A percentile compares a stretch with the other conserved stretches of the same genome.
These are phyloP conservation scores for Tragelaphus imberbis DNA, from an alignment of 2,113 vertebrate genomes.

Conservation along the genomic window DNA sequence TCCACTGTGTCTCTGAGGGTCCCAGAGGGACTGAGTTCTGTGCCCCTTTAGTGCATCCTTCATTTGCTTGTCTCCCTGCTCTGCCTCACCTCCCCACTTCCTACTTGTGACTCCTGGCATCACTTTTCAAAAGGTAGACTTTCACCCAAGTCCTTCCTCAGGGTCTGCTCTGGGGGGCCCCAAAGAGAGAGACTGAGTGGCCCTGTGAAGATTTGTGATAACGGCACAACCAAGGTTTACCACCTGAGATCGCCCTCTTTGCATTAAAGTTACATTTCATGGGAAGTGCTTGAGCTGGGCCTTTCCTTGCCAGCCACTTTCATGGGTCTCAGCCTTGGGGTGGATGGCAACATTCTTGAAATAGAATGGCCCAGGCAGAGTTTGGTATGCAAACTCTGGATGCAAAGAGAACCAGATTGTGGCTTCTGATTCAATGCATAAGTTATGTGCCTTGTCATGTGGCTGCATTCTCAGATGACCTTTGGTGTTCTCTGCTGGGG, in stretches of 20 bases:
- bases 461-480: neutral
- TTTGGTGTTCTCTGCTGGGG: neutral
- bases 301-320: neutral
- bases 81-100: neutral
- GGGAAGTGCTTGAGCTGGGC: neutral
- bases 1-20: neutral
- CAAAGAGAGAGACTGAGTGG: neutral
- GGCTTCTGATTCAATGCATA: too few species aligned
- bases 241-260: neutral
- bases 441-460: rapidly evolving
- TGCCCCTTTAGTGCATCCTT: rapidly evolving
- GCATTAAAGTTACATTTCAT: neutral
- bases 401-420: rapidly evolving
- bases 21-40: too few species aligned
- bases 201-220: neutral
- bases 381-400: neutral
- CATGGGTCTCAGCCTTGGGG: neutral
- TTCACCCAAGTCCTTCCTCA: neutral
- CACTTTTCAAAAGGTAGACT: neutral
- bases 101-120: neutral
- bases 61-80: neutral
- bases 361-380: too few species aligned
- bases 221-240: neutral
- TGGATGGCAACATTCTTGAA: neutral
- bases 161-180: neutral